Evolutionary conservation across 2,797 vertebrate genomes (phyloP), one percentile per base, ranked within the genome.

Genomic region (Lepilemur septentrionalis): DNA sequence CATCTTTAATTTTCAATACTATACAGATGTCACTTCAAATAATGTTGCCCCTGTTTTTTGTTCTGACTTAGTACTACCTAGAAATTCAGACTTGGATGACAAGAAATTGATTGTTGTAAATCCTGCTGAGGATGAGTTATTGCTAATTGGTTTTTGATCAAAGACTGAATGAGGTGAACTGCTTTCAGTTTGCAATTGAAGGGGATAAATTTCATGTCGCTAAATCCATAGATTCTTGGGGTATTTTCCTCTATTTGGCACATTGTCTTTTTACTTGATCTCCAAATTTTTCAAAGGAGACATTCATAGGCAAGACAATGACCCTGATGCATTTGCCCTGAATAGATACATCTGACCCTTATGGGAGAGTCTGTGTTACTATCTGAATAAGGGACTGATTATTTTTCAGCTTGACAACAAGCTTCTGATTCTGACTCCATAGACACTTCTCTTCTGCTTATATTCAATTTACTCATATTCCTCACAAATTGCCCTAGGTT

Each of bases 91-190:
- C 25, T 61, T 41, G 41, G 3, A 13, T 90, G 91, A 91, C 69
- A 95, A 85, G 72, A 91, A 88, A 78, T 91, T 91, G 55, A 87
- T 17, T 78, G 61, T 63, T 52, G 50, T 91, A 88, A 85, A 84
- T 95, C 84, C 67, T 61, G 13, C n/a, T 48, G 67, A 92, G 38
- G 55, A 88, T 93, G 88, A 96, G 41, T 96, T 91, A 82, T 82
- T 94, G 91, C 61, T 90, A 94, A 93, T 85, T 94, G 76, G 65
- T 90, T 95, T 67, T 94, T 96, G 65, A 92, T 65, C 63, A 52
- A 43, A 95, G 52, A 69, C 25, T 73, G 72, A 76, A 89, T 90
- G 67, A 93, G 43, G 52, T 73, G 72, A 93, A 13, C 28, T 84
- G 91, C 41, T 83, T 95, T 94, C 46, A 81, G 32, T 81, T 84